These are phyloP conservation scores for Hylia prasina DNA, from an alignment of 2,113 vertebrate species.

Conservation along the genomic window DNA sequence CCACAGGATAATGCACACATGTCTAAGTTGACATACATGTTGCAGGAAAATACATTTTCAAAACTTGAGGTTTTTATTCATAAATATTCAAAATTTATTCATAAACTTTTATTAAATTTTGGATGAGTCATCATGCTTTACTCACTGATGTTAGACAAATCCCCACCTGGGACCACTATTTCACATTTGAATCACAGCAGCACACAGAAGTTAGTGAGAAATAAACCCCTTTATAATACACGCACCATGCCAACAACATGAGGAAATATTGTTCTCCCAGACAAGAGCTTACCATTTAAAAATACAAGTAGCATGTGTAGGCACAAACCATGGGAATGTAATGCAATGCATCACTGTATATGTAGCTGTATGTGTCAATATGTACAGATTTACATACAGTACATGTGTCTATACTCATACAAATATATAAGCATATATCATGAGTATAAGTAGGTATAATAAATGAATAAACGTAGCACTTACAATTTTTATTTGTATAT, in stretches of 20 bases:
- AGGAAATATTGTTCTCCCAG: not conserved
- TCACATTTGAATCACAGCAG: not conserved
- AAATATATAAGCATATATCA: not conserved
- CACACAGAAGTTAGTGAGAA: not conserved
- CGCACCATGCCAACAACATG: not conserved
- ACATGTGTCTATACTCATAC: not conserved
- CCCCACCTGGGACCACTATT: not conserved
- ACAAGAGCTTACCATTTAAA: not conserved
- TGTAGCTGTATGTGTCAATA: not conserved
- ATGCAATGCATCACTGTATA: not conserved
- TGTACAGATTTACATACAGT: not conserved
- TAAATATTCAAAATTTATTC: not conserved
- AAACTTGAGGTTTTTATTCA: not conserved
- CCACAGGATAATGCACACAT: not conserved
- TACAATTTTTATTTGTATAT: not conserved
- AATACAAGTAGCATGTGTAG: not conserved
- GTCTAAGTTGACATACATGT: not conserved
- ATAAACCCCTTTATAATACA: not conserved
- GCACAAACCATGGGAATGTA: not conserved
- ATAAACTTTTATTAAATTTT: not conserved
- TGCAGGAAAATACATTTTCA: not conserved
- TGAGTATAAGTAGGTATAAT: not conserved
- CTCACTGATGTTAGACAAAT: not conserved
- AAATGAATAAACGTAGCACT: not conserved
- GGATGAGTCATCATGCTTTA: not conserved